Base-by-base conservation (phyloP, 2,113 vertebrate genomes). In the Chroicocephalus ridibundus region DNA sequence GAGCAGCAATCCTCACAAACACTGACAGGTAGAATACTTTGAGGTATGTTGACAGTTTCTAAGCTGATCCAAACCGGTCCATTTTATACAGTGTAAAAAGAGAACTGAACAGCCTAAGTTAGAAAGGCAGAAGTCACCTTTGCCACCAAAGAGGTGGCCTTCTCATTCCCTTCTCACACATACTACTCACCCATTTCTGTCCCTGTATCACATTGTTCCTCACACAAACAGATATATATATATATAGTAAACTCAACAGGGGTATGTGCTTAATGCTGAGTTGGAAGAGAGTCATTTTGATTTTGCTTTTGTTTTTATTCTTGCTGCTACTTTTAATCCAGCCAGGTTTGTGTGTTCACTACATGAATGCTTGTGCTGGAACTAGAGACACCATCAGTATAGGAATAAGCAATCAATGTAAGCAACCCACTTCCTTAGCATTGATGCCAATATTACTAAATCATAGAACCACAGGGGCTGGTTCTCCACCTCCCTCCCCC, bases 391-490 rank as follows among this genome's bases (percentile, higher is more conserved):
- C 5, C 22, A 57, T 11, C 17, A 31, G 31, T 4, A 3, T 2
- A 79, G 25, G 58, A 88, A 80, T 14, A 8, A 65, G 14, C 20
- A 49, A 52, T 26, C 32, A 36, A n/a, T 6, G 0, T 1, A 72
- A 62, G 40, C 49, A 44, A 70, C 46, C 4, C 11, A 47, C 38
- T 42, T 69, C 38, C 52, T 60, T 31, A 60, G 34, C 27, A 38
- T 3, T 47, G 32, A 70, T 18, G 11, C 11, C 64, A 81, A 21
- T 12, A 8, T 4, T 34, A 76, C 32, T 34, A 58, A 46, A 46
- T 15, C 10, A 24, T 0, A 55, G n/a, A 70, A 34, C 38, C 11
- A 34, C 0, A 36, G 20, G 16, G 8, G 14, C 12, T 47, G 15
- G 2, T 8, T 55, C 44, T 13, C 6, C 10, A 16, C 20, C 25